A percentile compares a stretch with the other conserved stretches of the same genome.
Evolutionary conservation across 2,113 vertebrate genomes (phyloP).

Genomic region (Phylloscopus whistleri): DNA sequence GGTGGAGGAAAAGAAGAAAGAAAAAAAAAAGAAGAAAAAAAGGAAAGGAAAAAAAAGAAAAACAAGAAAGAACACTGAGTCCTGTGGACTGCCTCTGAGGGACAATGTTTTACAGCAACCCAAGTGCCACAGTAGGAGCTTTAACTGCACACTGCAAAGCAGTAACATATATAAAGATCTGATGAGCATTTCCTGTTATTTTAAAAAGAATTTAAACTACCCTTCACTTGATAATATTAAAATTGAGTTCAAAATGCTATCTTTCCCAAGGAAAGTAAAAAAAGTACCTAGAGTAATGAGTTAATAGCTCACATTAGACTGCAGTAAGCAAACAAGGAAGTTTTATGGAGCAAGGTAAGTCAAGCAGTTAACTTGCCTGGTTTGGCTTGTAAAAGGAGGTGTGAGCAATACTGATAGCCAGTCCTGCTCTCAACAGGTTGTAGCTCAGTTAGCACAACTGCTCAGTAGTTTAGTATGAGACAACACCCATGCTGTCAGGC

Average conservation of each 20-base stretch:
- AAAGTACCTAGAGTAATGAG: not conserved
- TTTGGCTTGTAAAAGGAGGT: not conserved
- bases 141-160: not conserved
- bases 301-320: not conserved
- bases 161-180: not conserved
- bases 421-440: not conserved
- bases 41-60: accelerated
- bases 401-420: not conserved
- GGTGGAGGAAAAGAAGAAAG: too few relatives aligned
- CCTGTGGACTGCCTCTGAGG: not conserved
- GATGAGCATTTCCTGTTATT: not conserved
- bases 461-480: not conserved
- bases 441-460: not conserved
- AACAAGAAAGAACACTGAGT: not conserved
- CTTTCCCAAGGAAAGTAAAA: not conserved
- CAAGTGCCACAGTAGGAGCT: not conserved
- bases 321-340: not conserved
- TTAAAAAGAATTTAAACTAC: not conserved
- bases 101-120: not conserved
- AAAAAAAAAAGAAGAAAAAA: not conserved
- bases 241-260: not conserved
- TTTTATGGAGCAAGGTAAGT: not conserved
- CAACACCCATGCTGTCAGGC: not conserved
- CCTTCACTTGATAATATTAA: not conserved
- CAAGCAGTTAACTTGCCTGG: not conserved